phyloP scores from a whole-genome alignment of 1,140 invertebrate species.

The Dermatophagoides farinae region DNA sequence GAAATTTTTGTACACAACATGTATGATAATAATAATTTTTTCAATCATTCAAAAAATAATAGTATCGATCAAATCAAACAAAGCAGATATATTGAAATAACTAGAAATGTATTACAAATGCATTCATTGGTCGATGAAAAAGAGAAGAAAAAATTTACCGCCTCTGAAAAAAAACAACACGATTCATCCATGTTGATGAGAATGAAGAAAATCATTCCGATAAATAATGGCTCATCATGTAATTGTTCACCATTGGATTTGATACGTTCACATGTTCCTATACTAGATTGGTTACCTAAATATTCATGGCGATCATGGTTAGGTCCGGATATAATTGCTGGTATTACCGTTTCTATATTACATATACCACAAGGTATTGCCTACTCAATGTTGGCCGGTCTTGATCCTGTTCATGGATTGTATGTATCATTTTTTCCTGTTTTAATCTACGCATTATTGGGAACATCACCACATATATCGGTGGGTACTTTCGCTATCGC shows the following conservation, averaged over 20 bases:
- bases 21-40: no score
- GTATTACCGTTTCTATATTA: conserved; percentile 73
- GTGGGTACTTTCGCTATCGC: conserved; percentile 78
- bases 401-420: conserved; percentile 67
- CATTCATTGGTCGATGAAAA: neutral
- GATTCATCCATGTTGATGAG: neutral
- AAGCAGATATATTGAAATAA: neutral
- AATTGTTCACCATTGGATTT: neutral
- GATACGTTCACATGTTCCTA: conserved; percentile 4
- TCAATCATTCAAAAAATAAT: no score
- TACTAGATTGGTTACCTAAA: conserved; percentile 7
- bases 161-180: neutral
- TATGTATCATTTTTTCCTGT: conserved; percentile 89
- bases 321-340: conserved; percentile 29
- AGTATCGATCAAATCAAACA: neutral
- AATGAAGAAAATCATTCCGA: neutral
- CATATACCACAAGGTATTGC: conserved; percentile 88
- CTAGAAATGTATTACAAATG: neutral
- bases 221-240: neutral
- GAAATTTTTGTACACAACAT: no score
- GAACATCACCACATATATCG: conserved; percentile 74
- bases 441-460: conserved; percentile 66
- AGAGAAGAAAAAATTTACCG: neutral
- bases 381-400: conserved; percentile 64
- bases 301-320: conserved; percentile 9